Evolutionary conservation across 1,140 invertebrate species (phyloP), one percentile per base, ranked within the genome.

Genomic region (Leptopilina clavipes): DNA sequence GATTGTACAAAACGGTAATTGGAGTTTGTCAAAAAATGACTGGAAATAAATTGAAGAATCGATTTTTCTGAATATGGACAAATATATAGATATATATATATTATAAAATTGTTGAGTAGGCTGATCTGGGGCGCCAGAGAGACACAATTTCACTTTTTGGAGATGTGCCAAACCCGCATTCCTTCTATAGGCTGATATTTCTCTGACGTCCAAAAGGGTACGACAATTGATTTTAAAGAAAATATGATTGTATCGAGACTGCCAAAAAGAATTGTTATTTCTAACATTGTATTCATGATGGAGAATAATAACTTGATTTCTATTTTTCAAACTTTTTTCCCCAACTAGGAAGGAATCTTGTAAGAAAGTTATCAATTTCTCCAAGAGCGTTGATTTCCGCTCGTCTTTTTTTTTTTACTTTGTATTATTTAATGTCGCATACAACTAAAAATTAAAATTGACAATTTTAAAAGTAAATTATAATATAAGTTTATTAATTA

Each of bases 91-190:
- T 31, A 31, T 40, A 40, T 40, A 40, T 40, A 31, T 40, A 40
- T 59, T 45, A n/a, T n/a, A 12, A 48, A 56, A 52, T 72, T 37
- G 31, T 56, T 71, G 73, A 45, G 71, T 70, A 71, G 70, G 74
- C 71, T 71, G 75, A 86, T 78, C 74, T 79, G 76, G 77, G 56
- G 56, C 56, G 22, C 71, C 78, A 73, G 25, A 70, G 43, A 78
- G 83, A 84, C 80, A 83, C 78, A 81, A 85, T 87, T 84, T 82
- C 70, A 86, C 82, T 86, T 86, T 86, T 86, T 87, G 86, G 86
- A 84, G 8, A 8, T 10, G n/a, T 8, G 81, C 85, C 86, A 87
- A 80, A 85, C 79, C 86, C 86, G 86, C 86, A 87, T 86, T 86
- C 74, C 80, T 54, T 14, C 45, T 73, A 56, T 56, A 73, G 72